Base-by-base conservation (phyloP, 2,888 invertebrate species). In the Leucophenga montana region DNA sequence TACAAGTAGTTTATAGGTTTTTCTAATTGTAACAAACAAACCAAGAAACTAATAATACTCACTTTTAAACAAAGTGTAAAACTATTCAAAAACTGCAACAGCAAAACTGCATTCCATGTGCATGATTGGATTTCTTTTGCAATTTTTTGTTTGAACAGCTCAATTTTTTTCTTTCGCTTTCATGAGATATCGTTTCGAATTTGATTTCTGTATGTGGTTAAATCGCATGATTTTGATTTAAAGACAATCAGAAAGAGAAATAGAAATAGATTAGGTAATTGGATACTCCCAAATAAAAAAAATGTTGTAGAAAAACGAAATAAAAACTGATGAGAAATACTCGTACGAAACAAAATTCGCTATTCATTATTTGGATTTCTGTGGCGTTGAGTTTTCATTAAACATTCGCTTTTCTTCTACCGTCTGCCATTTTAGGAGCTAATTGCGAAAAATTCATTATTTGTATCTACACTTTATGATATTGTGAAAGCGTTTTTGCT, bases 101-200 rank as follows among this genome's bases (percentile, higher is more conserved):
- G 68, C 66, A 71, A 66, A 73, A 73, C 80, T 76, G 82, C 84
- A 80, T 80, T 84, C 80, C 80, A 71, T 62, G 61, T 64, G 66
- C 27, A 69, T 75, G 72, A 76, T 82, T 83, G 68, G 67, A 56
- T 56, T 56, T 56, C 56, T 56, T 20, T 22, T 20, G 9, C 56
- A 2, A 22, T 20, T 50, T 73, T 79, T 56, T 70, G 69, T 18
- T 73, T 73, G 9, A 53, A 53, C 6, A 53, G 27, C 27, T 31
- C 33, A 39, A 44, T 61, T 75, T 48, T 64, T 64, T 20, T 56
- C 22, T 20, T 61, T 75, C 31, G 44, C 39, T 61, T 16, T 27
- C 33, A 16, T 39, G n/a, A n/a, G 6, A 31, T 59, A 13, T 33
- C 14, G n/a, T 59, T 59, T 31, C 14, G 18, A 31, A 13, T 20